These are phyloP conservation scores for Coracopsis vasa DNA, from an alignment of 2,113 vertebrate species.

Conservation along the genomic window DNA sequence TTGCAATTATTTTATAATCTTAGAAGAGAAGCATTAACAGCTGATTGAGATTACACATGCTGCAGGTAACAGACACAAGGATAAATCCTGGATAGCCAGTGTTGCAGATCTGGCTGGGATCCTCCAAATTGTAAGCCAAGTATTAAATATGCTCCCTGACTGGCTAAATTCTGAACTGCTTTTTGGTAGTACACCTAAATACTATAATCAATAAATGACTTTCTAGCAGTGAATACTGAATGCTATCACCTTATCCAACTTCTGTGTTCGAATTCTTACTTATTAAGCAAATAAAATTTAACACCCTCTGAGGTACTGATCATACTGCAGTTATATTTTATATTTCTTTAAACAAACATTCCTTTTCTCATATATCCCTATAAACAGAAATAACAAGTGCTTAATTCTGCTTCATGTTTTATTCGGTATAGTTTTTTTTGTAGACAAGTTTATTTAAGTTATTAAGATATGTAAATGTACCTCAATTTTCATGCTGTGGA, in stretches of 20 bases:
- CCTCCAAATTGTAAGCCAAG: conserved; percentile 49
- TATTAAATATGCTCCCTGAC: conserved; percentile 21
- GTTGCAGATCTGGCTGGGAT: not conserved
- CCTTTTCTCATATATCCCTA: not conserved
- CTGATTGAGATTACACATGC: conserved; percentile 32
- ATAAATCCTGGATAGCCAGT: not conserved
- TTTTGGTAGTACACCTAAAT: not conserved
- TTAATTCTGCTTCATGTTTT: not conserved
- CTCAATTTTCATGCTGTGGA: not conserved
- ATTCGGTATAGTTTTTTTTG: not conserved
- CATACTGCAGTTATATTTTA: not conserved
- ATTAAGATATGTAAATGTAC: not conserved
- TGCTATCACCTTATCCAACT: not conserved
- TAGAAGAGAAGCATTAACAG: conserved; percentile 38
- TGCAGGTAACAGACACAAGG: conserved; percentile 19
- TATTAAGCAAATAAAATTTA: not conserved
- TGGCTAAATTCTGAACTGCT: not conserved
- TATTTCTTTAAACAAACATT: not conserved
- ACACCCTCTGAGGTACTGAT: not conserved
- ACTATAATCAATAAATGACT: not conserved
- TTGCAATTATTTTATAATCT: conserved; percentile 58
- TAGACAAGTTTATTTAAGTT: not conserved
- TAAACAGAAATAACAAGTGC: not conserved
- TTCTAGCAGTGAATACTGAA: not conserved
- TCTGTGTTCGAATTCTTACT: not conserved